Percentiles rank a stretch among this genome's conserved stretches.
Evolutionary conservation across 2,797 vertebrate species (phyloP).

Genomic region (Myotis pilosus): DNA sequence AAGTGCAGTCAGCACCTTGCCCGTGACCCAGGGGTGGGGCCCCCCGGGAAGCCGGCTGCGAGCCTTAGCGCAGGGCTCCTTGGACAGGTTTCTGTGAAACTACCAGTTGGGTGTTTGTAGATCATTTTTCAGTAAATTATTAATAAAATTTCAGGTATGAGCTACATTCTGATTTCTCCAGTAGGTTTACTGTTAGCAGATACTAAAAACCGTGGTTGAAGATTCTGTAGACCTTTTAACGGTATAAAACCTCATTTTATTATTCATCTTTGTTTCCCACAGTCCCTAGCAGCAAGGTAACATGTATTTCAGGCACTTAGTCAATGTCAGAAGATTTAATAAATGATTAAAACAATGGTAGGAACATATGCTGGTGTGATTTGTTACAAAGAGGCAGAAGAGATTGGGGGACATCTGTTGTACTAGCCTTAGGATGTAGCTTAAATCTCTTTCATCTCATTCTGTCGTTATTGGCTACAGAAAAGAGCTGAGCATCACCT

Average conservation of each 20-base stretch:
- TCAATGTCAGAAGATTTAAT: background rate
- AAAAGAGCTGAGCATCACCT: background rate
- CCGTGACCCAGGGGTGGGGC: background rate
- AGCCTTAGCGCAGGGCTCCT: background rate
- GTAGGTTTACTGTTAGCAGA: background rate
- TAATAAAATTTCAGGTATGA: background rate
- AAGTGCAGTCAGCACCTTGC: background rate
- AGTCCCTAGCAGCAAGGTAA: background rate
- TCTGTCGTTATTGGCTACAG: background rate
- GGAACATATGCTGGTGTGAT: background rate
- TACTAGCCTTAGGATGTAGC: background rate
- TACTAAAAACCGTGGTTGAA: background rate
- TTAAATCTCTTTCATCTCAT: background rate
- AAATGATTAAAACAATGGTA: background rate
- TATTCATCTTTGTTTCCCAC: background rate
- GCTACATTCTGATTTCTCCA: background rate
- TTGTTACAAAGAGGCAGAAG: background rate
- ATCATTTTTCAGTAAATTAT: background rate
- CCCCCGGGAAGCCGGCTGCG: fast-evolving
- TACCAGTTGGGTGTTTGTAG: background rate
- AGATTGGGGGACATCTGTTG: background rate
- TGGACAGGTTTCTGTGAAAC: background rate
- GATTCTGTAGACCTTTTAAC: background rate
- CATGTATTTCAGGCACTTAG: background rate
- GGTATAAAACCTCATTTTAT: background rate